phyloP scores from a whole-genome alignment of 2,113 vertebrate species.

The Zosterops hypoxanthus region DNA sequence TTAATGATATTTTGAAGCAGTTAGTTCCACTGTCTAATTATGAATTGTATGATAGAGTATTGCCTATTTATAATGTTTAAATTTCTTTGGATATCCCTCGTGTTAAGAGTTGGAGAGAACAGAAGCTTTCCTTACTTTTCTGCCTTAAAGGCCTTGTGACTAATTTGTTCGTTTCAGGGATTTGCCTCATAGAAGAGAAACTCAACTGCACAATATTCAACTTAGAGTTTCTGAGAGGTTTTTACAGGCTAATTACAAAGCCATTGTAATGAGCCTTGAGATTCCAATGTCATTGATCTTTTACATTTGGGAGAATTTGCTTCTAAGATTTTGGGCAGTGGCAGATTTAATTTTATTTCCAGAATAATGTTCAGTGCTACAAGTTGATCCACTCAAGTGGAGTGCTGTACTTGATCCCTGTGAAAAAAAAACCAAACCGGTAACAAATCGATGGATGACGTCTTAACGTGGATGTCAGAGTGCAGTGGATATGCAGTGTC shows the following conservation, averaged over 20 bases:
- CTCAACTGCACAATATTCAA: constrained; percentile 28
- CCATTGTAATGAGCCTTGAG: constrained; percentile 42
- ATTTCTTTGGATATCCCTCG: constrained; percentile 42
- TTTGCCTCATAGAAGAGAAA: constrained; percentile 51
- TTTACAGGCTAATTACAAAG: constrained; percentile 53
- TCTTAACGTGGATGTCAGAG: neutral
- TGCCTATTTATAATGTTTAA: constrained; percentile 63
- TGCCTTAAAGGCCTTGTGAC: constrained; percentile 51
- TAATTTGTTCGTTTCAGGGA: constrained; percentile 60
- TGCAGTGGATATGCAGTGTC: neutral
- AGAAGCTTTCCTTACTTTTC: constrained; percentile 54
- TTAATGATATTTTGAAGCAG: constrained; percentile 57
- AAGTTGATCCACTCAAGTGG: neutral
- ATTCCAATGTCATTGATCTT: constrained; percentile 17
- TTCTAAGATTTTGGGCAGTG: constrained; percentile 6
- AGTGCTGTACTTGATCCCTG: neutral
- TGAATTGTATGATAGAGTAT: constrained; percentile 56
- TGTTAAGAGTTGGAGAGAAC: constrained; percentile 36
- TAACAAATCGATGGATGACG: neutral
- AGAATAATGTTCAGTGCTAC: neutral
- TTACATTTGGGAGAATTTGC: neutral
- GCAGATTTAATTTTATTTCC: constrained; percentile 14
- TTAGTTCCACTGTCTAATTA: constrained; percentile 64
- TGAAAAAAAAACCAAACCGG: neutral
- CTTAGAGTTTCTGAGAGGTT: constrained; percentile 23